Base-by-base conservation (phyloP, 2,797 vertebrate species). In the Rallus crepitans region DNA sequence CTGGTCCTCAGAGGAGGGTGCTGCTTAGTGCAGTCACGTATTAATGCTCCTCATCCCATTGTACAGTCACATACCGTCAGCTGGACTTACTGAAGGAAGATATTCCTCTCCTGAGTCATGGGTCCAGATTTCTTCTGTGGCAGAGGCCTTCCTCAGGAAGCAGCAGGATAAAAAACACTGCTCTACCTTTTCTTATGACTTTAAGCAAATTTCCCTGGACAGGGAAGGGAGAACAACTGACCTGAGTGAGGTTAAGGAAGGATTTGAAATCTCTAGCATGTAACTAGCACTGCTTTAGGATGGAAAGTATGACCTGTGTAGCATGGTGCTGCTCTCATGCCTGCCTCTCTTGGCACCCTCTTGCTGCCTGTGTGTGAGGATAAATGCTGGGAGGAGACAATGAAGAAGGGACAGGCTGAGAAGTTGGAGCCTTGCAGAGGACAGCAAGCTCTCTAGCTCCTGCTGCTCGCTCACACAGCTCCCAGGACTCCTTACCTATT, bases 291-390 rank as follows among this genome's bases (percentile, higher is more conserved):
- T 42, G 48, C 27, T 53, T 72, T 37, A 66, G 82, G 53, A 52
- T 3, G 3, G 25, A 48, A 52, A n/a, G 12, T 11, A 24, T 2
- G 0, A 39, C 61, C 50, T 55, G 31, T 0, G 2, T 45, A 72
- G 53, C 75, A 47, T 0, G 1, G 69, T 25, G 53, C 40, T 91
- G 52, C 45, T 64, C 6, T 0, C 27, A 11, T 9, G 17, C 27
- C 50, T 27, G 33, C 50, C 27, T 31, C 15, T 0, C n/a, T 53
- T 48, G 48, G 20, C 71, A 53, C 5, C 37, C 17, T 59, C 60
- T 23, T 31, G 50, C 33, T 27, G 33, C 1, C 0, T 0, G 0
- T 35, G 61, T 48, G 21, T 12, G 69, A 66, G n/a, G 21, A 11
- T 12, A n/a, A 40, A n/a, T 10, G 27, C 69, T 40, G 42, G 55